Conservation (phyloP, 2,888 invertebrate species). For the Cyclophora albipunctata region DNA sequence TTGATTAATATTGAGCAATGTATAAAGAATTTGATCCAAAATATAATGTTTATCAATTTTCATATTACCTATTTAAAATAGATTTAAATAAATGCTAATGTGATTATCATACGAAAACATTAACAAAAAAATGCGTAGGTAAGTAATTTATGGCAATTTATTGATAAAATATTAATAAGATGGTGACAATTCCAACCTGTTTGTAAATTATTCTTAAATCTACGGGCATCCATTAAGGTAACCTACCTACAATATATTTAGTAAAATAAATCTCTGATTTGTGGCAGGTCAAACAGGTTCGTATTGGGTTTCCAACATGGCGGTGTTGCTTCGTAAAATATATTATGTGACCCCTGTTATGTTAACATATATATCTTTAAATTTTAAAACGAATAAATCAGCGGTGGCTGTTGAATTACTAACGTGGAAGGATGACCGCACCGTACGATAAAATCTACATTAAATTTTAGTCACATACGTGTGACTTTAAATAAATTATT, state of each 20-base stretch:
- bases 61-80: slow-evolving; percentile 12
- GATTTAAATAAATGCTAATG: slow-evolving; percentile 17
- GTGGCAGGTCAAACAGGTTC: slow-evolving; percentile 16
- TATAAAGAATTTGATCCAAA: slow-evolving; percentile 2
- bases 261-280: slow-evolving; percentile 18
- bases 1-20: neutral
- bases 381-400: neutral
- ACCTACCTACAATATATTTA: slow-evolving; percentile 15
- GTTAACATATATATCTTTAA: neutral
- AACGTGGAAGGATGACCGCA: too few relatives aligned
- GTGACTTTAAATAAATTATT: too few relatives aligned
- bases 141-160: slow-evolving; percentile 16
- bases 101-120: slow-evolving; percentile 19
- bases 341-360: too few relatives aligned
- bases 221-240: slow-evolving; percentile 15
- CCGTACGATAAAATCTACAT: too few relatives aligned
- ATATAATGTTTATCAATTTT: neutral
- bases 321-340: neutral
- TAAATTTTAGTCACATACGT: too few relatives aligned
- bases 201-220: slow-evolving; percentile 17
- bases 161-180: slow-evolving; percentile 18
- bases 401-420: too few relatives aligned
- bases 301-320: slow-evolving; percentile 1
- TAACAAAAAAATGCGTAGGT: slow-evolving; percentile 14
- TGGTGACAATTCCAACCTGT: slow-evolving; percentile 22